A percentile compares a stretch with the other conserved stretches of the same genome.
These are phyloP conservation scores for Hyles vespertilio DNA, from an alignment of 1,140 invertebrate species.

Conservation along the genomic window DNA sequence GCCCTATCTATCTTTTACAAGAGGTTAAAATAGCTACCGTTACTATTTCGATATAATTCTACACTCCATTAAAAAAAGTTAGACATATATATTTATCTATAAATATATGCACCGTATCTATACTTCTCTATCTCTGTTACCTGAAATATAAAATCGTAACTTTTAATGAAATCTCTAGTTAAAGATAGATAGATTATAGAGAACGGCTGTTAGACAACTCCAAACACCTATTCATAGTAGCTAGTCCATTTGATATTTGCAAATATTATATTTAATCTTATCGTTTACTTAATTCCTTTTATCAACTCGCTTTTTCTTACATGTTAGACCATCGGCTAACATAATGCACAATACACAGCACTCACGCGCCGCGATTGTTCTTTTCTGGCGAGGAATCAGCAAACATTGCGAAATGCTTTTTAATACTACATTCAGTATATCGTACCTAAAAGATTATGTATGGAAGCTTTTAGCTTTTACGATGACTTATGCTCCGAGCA, in stretches of 20 bases:
- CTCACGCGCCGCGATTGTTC: conserved; percentile 55
- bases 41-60: too few species aligned
- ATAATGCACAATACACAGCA: conserved; percentile 53
- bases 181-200: too few species aligned
- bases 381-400: conserved; percentile 63
- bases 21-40: too few species aligned
- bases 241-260: not conserved
- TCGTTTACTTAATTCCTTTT: not conserved
- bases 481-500: not conserved
- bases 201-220: too few species aligned
- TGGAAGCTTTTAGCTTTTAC: conserved; percentile 40
- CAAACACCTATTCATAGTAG: too few species aligned
- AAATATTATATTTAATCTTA: not conserved
- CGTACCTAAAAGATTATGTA: conserved; percentile 31
- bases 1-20: too few species aligned
- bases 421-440: conserved; percentile 54
- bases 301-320: not conserved
- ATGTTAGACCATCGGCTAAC: not conserved
- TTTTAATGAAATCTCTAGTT: too few species aligned
- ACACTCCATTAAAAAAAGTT: too few species aligned
- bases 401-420: conserved; percentile 63
- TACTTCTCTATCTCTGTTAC: too few species aligned
- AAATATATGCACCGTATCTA: too few species aligned
- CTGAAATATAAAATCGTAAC: too few species aligned
- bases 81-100: too few species aligned